Evolutionary conservation across 2,797 vertebrate species (phyloP), one percentile per base, ranked within the genome.

Genomic region (Phoxinus dragarum): DNA sequence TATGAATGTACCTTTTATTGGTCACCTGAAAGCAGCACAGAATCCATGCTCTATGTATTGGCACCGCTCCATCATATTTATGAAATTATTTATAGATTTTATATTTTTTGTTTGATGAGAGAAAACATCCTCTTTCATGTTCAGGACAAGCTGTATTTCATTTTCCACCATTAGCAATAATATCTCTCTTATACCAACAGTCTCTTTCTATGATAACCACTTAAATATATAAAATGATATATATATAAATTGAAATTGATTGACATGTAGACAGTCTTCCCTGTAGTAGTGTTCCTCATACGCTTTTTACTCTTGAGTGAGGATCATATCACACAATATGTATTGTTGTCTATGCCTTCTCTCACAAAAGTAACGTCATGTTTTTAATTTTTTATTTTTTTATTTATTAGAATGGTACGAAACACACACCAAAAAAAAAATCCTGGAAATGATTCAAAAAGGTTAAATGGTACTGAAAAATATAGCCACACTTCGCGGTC

Each of bases 61-160:
- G 54, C 27, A 80, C 38, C 4, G 2, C 56, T 78, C 38, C 40
- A 66, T 16, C 36, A 73, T 83, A 83, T 83, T 83, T 83, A 83
- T 74, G 19, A 16, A 23, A 27, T 67, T 66, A 83, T 83, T 83
- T 83, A 83, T 66, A 49, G 4, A 64, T 83, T 52, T 75, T 49
- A 49, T 66, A 47, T 75, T 52, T 3, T 27, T 21, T 75, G 42
- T 66, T 49, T 82, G 27, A 34, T 42, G 27, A 36, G 11, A 31
- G 8, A 38, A 31, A 66, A 47, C 19, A 12, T 44, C 27, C 6
- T 31, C 9, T 72, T 61, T 64, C 7, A 47, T 59, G 42, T 34
- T 75, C 21, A 38, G 59, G 71, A 7, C 34, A 52, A 75, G 54
- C 40, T 61, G 68, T 23, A 21, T 75, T 66, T 83, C 23, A 38